Evolutionary conservation across 2,888 invertebrate genomes (phyloP), one percentile per base, ranked within the genome.

Genomic region (Trachelus iudaicus): DNA sequence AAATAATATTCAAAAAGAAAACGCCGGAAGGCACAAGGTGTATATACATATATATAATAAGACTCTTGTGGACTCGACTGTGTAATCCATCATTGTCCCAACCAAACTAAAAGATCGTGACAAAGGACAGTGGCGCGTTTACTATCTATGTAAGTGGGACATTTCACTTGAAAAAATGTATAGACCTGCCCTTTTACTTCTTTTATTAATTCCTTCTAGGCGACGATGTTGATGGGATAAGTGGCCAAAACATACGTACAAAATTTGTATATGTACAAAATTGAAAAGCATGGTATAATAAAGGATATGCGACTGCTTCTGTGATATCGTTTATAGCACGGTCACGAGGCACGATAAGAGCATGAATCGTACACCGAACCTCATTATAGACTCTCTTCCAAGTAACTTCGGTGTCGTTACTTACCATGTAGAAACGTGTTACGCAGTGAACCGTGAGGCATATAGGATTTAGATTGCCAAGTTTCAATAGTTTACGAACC

Each of bases 121-220:
- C 78, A 78, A 78, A 78, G 75, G 76, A 78, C 78, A 76, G 76
- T 78, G 71, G 30, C 71, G 73, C 76, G 23, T 75, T 78, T 76
- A 75, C 76, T 78, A 71, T 76, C 73, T 34, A 71, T 76, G 76
- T 56, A 23, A 56, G 56, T 56, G 23, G 23, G 23, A 56, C 9
- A 23, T 56, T 56, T 23, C 56, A 56, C 56, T 56, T 23, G 56
- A 56, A 56, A 23, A 23, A 9, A 56, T 23, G 56, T 56, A 56
- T 56, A 56, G 56, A 56, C 56, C 23, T 56, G 9, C 23, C 9
- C 15, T 56, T 56, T 23, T 56, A 56, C 56, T 56, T 56, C 23
- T 23, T 56, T 4, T 23, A 56, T 0, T 23, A 23, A 56, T 56
- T 56, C 23, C 23, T 56, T 56, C 23, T 56, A 56, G 56, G 6